These are phyloP conservation scores for Ptilodon capucinus DNA, from an alignment of 2,888 invertebrate genomes.

Conservation along the genomic window DNA sequence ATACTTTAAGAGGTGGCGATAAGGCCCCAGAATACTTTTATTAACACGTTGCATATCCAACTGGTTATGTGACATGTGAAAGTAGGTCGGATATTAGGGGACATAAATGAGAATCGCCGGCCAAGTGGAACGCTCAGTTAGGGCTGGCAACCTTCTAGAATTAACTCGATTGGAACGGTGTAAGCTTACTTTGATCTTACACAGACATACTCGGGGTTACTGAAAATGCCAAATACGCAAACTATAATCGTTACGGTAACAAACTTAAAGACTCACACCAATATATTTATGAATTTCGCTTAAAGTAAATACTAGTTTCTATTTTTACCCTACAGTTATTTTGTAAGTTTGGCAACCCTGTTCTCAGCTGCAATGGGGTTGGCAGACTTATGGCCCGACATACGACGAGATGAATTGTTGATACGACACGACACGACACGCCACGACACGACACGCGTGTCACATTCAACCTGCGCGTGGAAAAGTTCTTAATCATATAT, in stretches of 20 bases:
- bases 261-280: no score
- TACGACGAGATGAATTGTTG: conserved; percentile 59
- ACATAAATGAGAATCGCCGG: conserved; percentile 60
- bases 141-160: conserved; percentile 23
- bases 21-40: conserved; percentile 33
- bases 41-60: conserved; percentile 49
- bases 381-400: conserved; percentile 44
- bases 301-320: no score
- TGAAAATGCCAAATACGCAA: no score
- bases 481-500: neutral
- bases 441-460: conserved; percentile 34
- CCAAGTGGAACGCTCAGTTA: conserved; percentile 62
- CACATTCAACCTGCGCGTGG: neutral
- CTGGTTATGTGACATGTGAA: conserved; percentile 48
- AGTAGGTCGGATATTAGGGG: conserved; percentile 76
- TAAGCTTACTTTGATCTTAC: conserved; percentile 9
- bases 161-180: neutral
- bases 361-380: conserved; percentile 27
- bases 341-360: neutral
- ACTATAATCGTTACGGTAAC: no score
- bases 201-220: neutral
- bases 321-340: neutral
- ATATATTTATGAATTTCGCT: no score
- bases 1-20: no score
- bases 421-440: conserved; percentile 43